Conservation (phyloP, 2,113 vertebrate genomes). For the Pomatorhinus ruficollis region DNA sequence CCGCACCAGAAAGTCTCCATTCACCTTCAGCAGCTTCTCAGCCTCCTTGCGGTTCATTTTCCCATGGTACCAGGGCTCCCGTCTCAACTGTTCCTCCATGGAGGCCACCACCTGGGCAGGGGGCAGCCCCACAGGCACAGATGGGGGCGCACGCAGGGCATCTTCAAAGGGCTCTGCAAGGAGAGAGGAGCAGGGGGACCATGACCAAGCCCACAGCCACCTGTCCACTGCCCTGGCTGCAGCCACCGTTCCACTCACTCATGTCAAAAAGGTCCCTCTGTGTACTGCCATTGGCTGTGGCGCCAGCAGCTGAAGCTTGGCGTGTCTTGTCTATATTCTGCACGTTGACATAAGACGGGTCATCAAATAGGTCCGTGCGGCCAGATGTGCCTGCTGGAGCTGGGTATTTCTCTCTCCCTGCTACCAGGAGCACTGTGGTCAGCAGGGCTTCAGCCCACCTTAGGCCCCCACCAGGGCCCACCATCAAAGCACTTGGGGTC, state of each 20-base stretch:
- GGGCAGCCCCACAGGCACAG: not conserved
- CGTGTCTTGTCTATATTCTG: constrained; percentile 86
- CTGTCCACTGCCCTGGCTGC: rapidly evolving
- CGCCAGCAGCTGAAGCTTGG: not conserved
- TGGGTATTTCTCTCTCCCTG: constrained; percentile 38
- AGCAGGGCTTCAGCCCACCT: not conserved
- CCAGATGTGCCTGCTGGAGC: not conserved
- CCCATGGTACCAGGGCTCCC: constrained; percentile 93
- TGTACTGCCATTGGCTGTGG: constrained; percentile 82
- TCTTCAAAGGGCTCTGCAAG: constrained; percentile 92
- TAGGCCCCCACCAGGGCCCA: rapidly evolving
- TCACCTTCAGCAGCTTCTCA: constrained; percentile 86
- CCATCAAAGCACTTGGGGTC: rapidly evolving
- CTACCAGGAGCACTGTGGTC: not conserved
- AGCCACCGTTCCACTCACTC: constrained; percentile 74
- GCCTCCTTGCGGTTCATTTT: constrained; percentile 90
- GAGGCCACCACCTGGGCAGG: constrained; percentile 70
- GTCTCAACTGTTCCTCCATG: constrained; percentile 90
- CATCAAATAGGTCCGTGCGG: constrained; percentile 85
- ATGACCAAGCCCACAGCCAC: rapidly evolving
- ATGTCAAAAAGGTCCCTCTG: constrained; percentile 95
- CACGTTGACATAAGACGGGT: constrained; percentile 95
- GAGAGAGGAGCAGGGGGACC: not conserved
- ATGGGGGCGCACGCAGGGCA: constrained; percentile 77
- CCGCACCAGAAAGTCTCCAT: constrained; percentile 94